Percentiles rank a stretch among this genome's conserved stretches.
Evolutionary conservation across 2,888 invertebrate genomes (phyloP).

Genomic region (Dynastes hyllus): DNA sequence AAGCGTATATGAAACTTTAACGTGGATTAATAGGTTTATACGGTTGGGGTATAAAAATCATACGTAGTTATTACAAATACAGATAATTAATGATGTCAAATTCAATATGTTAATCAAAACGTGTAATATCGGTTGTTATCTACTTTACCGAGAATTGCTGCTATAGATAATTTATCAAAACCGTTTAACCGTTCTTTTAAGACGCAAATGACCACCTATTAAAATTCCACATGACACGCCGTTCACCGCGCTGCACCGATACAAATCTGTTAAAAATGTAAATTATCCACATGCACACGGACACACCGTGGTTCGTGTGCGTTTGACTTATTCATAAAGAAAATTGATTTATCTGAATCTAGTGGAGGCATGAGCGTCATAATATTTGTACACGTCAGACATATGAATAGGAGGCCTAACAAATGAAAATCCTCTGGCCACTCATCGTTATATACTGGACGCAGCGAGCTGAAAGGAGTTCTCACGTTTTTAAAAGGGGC

Average conservation of each 20-base stretch:
- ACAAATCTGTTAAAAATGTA: constrained; percentile 48
- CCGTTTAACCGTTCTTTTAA: constrained; percentile 40
- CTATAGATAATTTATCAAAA: constrained; percentile 31
- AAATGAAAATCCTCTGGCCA: constrained; percentile 30
- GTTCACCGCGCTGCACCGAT: constrained; percentile 35
- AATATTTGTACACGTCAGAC: constrained; percentile 38
- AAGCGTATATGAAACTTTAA: background rate
- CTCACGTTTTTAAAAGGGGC: constrained; percentile 36
- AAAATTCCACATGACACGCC: constrained; percentile 38
- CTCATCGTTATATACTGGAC: constrained; percentile 15
- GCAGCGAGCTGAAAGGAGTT: constrained; percentile 27
- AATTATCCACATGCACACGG: constrained; percentile 29
- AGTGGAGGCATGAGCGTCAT: constrained; percentile 37
- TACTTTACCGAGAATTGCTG: constrained; percentile 22
- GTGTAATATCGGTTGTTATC: constrained; percentile 4
- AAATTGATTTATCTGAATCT: constrained; percentile 46
- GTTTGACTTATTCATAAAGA: constrained; percentile 43
- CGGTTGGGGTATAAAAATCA: background rate
- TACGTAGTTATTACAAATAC: constrained; percentile 6
- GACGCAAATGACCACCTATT: constrained; percentile 43
- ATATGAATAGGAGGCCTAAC: constrained; percentile 34
- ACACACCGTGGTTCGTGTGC: constrained; percentile 24
- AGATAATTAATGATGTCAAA: constrained; percentile 6
- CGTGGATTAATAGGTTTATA: background rate
- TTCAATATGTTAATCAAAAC: constrained; percentile 19